phyloP scores from a whole-genome alignment of 1,140 invertebrate species.

The Sinonovacula constricta region DNA sequence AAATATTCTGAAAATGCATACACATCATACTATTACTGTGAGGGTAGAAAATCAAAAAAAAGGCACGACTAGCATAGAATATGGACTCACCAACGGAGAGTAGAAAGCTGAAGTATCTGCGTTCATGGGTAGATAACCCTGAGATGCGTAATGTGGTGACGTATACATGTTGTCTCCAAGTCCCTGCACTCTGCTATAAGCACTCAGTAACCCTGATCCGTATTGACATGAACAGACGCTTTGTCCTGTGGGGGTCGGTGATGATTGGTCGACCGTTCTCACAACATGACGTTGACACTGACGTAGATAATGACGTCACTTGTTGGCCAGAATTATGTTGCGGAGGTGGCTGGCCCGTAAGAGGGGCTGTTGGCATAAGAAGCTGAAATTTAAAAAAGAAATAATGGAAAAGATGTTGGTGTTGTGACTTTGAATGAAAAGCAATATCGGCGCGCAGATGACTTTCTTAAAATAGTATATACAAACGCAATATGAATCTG shows the following conservation, averaged over 20 bases:
- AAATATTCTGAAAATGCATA: not conserved
- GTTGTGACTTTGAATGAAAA: too few species aligned
- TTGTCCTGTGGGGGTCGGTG: constrained; percentile 97
- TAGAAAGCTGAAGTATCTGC: constrained; percentile 96
- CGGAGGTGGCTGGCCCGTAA: constrained; percentile 77
- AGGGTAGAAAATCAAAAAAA: not conserved
- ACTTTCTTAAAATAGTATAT: too few species aligned
- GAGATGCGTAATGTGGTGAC: constrained; percentile 79
- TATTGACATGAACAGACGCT: constrained; percentile 98
- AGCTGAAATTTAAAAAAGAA: constrained; percentile 44
- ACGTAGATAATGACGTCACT: constrained; percentile 40
- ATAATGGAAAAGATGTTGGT: too few species aligned
- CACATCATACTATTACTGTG: not conserved
- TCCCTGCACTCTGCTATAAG: constrained; percentile 84
- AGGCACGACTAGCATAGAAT: not conserved
- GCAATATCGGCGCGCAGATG: too few species aligned
- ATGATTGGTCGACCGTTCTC: constrained; percentile 95
- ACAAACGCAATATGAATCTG: too few species aligned
- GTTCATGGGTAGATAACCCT: constrained; percentile 70
- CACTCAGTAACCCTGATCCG: constrained; percentile 81
- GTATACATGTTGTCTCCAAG: constrained; percentile 79
- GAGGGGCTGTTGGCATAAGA: constrained; percentile 77
- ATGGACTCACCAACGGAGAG: constrained; percentile 93
- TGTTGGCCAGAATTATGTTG: constrained; percentile 82
- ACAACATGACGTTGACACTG: constrained; percentile 83